Conservation (phyloP, 2,888 invertebrate species). For the Anthophora plumipes region DNA sequence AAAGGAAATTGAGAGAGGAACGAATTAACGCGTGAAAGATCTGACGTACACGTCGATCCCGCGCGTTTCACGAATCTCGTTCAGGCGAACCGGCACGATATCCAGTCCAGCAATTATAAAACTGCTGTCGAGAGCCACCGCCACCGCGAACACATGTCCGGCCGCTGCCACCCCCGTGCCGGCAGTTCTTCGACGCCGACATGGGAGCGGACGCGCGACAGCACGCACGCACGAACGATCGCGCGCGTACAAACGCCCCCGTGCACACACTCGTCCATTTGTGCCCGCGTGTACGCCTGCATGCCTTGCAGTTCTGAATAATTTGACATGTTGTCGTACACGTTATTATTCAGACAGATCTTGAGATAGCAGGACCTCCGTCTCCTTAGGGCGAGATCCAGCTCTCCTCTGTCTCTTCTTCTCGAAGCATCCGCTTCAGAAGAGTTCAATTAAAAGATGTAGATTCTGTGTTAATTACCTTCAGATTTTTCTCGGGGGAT, state of each 20-base stretch:
- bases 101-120: slow-evolving; percentile 77
- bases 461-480: no score
- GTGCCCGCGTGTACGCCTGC: slow-evolving; percentile 65
- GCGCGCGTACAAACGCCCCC: slow-evolving; percentile 62
- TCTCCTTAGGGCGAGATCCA: slow-evolving; percentile 39
- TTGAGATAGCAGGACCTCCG: slow-evolving; percentile 78
- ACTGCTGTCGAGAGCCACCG: slow-evolving; percentile 73
- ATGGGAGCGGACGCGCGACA: slow-evolving; percentile 71
- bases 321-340: slow-evolving; percentile 85
- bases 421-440: no score
- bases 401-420: not conserved
- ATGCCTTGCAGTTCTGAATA: slow-evolving; percentile 82
- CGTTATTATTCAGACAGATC: slow-evolving; percentile 85
- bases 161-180: slow-evolving; percentile 49
- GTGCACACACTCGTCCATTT: slow-evolving; percentile 37
- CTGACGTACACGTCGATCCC: no score
- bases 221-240: slow-evolving; percentile 71
- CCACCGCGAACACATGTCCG: slow-evolving; percentile 78
- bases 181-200: slow-evolving; percentile 59
- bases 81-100: slow-evolving; percentile 64
- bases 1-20: no score
- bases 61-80: slow-evolving; percentile 67
- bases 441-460: not conserved
- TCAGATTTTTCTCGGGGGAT: no score
- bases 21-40: no score